phyloP scores from a whole-genome alignment of 2,888 invertebrate genomes.

The Bugulina stolonifera region DNA sequence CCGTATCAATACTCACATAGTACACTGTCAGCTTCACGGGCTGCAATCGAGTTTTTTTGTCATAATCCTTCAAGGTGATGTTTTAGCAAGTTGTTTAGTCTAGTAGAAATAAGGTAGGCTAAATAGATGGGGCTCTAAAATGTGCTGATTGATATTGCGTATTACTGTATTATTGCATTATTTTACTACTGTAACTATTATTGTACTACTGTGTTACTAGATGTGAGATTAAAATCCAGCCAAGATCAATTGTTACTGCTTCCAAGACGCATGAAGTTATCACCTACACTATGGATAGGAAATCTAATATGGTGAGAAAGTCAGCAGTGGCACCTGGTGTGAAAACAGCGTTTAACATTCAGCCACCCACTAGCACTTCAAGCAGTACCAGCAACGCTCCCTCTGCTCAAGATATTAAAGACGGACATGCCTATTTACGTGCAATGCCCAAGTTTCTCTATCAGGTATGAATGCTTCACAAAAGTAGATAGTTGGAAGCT shows the following conservation, averaged over 20 bases:
- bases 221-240: background rate
- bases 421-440: constrained; percentile 6
- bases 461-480: background rate
- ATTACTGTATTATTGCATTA: no score
- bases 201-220: no score
- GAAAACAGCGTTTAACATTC: background rate
- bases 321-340: background rate
- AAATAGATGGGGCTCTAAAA: no score
- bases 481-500: no score
- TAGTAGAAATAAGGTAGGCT: no score
- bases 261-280: background rate
- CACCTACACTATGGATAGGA: background rate
- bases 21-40: no score
- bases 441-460: constrained; percentile 21
- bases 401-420: constrained; percentile 20
- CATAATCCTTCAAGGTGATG: no score
- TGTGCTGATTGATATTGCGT: no score
- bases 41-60: no score
- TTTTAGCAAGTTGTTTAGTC: no score
- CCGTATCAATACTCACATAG: no score
- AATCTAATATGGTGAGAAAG: background rate
- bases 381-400: background rate
- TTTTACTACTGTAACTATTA: no score
- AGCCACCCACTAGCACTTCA: background rate
- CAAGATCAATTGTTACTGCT: background rate